Percentiles rank a stretch among this genome's conserved stretches.
These are phyloP conservation scores for Polypterus bichir DNA, from an alignment of 2,113 vertebrate species.

Conservation along the genomic window DNA sequence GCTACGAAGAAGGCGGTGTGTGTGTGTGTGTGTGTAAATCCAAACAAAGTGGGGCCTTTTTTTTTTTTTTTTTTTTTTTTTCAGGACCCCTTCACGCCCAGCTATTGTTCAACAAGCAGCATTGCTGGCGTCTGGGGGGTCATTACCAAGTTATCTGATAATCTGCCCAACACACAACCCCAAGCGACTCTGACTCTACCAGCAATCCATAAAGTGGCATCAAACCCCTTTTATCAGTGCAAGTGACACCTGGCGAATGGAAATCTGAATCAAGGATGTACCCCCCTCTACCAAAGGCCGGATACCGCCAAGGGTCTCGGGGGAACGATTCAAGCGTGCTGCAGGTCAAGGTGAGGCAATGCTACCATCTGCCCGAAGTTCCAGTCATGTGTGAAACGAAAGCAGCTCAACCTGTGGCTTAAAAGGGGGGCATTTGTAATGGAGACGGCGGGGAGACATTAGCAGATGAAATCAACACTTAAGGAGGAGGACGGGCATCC, in stretches of 20 bases:
- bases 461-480: too few species aligned
- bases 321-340: conserved; percentile 11
- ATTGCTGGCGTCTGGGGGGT: conserved; percentile 20
- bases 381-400: not conserved
- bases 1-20: too few species aligned
- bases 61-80: too few species aligned
- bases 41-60: too few species aligned
- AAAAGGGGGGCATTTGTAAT: too few species aligned
- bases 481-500: too few species aligned
- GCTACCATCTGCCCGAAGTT: conserved; percentile 35
- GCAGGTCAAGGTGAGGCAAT: conserved; percentile 38
- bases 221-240: conserved; percentile 32
- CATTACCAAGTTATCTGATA: conserved; percentile 10
- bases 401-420: too few species aligned
- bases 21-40: too few species aligned
- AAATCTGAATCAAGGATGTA: conserved; percentile 24
- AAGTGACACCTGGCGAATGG: conserved; percentile 10
- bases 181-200: conserved; percentile 2
- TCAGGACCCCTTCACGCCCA: too few species aligned
- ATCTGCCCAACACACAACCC: conserved; percentile 15
- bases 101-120: conserved; percentile 1
- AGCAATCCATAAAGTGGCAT: conserved; percentile 23
- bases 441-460: too few species aligned
- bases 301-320: not conserved
- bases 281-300: conserved; percentile 11